These are phyloP conservation scores for Glyptemys insculpta DNA, from an alignment of 2,797 vertebrate genomes.

Conservation along the genomic window DNA sequence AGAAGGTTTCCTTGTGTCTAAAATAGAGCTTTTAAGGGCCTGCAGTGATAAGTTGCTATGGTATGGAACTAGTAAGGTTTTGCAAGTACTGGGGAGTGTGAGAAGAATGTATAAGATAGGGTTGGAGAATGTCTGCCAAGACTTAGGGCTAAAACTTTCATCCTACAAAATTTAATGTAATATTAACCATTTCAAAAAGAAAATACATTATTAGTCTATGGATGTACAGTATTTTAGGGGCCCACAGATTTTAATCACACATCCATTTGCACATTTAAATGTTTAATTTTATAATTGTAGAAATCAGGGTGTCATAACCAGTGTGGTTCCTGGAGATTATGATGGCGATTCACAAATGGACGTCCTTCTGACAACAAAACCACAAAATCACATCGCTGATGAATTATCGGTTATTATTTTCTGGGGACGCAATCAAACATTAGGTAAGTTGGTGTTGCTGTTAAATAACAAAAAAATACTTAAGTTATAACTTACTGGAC, in stretches of 20 bases:
- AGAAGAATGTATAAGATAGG: not conserved
- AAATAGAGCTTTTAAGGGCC: not conserved
- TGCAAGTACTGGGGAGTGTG: not conserved
- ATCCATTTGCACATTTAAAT: not conserved
- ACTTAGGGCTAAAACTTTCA: not conserved
- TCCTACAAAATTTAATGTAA: not conserved
- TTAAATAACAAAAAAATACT: not conserved
- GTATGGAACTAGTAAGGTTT: not conserved
- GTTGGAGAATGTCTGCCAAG: not conserved
- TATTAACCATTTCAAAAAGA: not conserved
- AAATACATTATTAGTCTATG: not conserved
- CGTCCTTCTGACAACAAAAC: conserved; percentile 89
- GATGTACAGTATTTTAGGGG: not conserved
- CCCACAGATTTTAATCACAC: not conserved
- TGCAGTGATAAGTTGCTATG: not conserved
- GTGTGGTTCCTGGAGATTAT: conserved; percentile 97
- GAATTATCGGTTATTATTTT: conserved; percentile 86
- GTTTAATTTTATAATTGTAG: conserved; percentile 74
- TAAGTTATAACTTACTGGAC: not conserved
- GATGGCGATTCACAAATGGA: conserved; percentile 99
- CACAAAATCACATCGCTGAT: conserved; percentile 45
- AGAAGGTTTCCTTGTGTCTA: not conserved
- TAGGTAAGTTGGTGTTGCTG: conserved; percentile 84
- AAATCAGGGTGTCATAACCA: conserved; percentile 83
- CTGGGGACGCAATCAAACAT: conserved; percentile 95